Base-by-base conservation (phyloP, 2,888 invertebrate species). In the Hypena proboscidalis region DNA sequence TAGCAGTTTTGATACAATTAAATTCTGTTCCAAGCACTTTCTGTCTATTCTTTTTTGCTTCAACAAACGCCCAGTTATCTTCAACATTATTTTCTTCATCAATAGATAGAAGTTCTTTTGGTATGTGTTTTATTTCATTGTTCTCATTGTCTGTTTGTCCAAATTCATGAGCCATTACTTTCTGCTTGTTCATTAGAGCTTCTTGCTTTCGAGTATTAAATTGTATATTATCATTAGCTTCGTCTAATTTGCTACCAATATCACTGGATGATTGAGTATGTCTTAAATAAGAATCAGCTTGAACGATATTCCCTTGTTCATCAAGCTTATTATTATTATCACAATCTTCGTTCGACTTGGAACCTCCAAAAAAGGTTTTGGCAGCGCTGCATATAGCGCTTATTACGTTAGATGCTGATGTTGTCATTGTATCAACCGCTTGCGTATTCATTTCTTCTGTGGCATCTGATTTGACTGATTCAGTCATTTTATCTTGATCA, bases 121-220 rank as follows among this genome's bases (percentile, higher is more conserved):
- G 0, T 72, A 58, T 3, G 55, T 66, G 54, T 51, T 67, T 74
- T 1, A 75, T 44, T 41, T 59, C 56, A 69, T 85, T 83, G 43
- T 84, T 85, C 35, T 88, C 81, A 19, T 50, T 66, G 41, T 86
- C 85, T 0, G 52, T 72, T 47, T 81, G 75, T 1, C 85, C 90
- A 32, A 89, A 85, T 69, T 92, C 92, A 37, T 91, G 82, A 0
- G 81, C 62, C 84, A 93, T 83, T 0, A 92, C 90, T 75, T 91
- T 93, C 10, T 84, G 76, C 58, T 91, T 92, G 57, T 92, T 93
- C 26, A 77, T 70, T 0, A 90, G 71, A 1, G 88, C 88, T 55
- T 86, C 87, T 44, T 89, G 82, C 58, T 85, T 90, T 33, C 77
- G 83, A 47, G 78, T 71, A 4, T 82, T 60, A 58, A 76, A 91